Conservation (phyloP, 2,888 invertebrate genomes). For the Macrophya alboannulata region DNA sequence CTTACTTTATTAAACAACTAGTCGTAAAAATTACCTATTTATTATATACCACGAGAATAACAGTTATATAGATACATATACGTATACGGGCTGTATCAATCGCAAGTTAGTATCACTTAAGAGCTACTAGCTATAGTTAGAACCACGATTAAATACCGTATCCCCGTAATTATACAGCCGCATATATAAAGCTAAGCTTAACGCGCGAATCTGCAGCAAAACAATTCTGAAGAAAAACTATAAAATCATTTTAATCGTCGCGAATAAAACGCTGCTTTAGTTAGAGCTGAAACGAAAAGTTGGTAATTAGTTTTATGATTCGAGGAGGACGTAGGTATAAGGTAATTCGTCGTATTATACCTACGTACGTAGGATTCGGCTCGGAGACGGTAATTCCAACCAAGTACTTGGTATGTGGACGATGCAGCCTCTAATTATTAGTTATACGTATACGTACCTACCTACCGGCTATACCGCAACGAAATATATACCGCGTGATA, state of each 20-base stretch:
- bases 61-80: background rate
- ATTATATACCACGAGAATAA: constrained; percentile 11
- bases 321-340: background rate
- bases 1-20: background rate
- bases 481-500: constrained; percentile 14
- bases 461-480: background rate
- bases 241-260: constrained; percentile 33
- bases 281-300: constrained; percentile 20
- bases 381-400: constrained; percentile 13
- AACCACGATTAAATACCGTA: constrained; percentile 3
- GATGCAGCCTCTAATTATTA: constrained; percentile 40
- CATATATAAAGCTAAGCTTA: background rate
- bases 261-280: constrained; percentile 45
- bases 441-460: constrained; percentile 39
- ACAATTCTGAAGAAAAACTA: constrained; percentile 2
- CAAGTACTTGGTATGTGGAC: constrained; percentile 17
- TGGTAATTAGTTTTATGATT: constrained; percentile 44
- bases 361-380: constrained; percentile 23
- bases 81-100: too few relatives aligned
- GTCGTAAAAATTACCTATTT: constrained; percentile 24
- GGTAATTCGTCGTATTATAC: background rate
- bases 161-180: constrained; percentile 8
- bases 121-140: constrained; percentile 13
- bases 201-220: background rate
- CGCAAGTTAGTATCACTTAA: constrained; percentile 42